Base-by-base conservation (phyloP, 2,888 invertebrate genomes). In the Drosophila formosana region DNA sequence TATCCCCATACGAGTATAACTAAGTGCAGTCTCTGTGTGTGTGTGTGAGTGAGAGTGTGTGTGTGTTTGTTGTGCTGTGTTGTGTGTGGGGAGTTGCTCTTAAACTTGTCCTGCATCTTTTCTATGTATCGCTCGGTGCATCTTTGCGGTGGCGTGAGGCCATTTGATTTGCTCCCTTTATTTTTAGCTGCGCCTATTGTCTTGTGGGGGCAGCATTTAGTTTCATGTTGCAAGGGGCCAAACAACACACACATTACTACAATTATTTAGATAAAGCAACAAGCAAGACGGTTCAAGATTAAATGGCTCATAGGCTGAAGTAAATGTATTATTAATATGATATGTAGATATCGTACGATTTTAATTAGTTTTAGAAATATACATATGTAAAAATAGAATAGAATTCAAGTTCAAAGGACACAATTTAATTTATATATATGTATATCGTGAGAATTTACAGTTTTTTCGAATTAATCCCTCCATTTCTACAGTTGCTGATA, bases 91-190 rank as follows among this genome's bases (percentile, higher is more conserved):
- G 82, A 87, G 84, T 77, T 80, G 85, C 70, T 84, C 82, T 84
- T 80, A 80, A 85, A 84, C 85, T 87, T 84, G 87, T 85, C 87
- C 87, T 84, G 87, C 84, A 74, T 83, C 77, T 81, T 71, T 79
- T 86, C 83, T 86, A 84, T 84, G 83, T 58, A 83, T 62, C 74
- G 78, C 49, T 75, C 50, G 39, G 34, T 61, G 56, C 61, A 66
- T 65, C 82, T 65, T 72, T 66, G 78, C 67, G 82, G 69, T 73
- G 82, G 80, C 82, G 68, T 86, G 58, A 62, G 68, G 77, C 57
- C 83, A 86, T 84, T 84, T 84, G 83, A 86, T 81, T 86, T 86
- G 81, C 78, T 80, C 78, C 75, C 70, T 67, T 79, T 78, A 84
- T 84, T 83, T 84, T 81, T 84, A 84, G 81, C 70, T 58, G 58